These are phyloP conservation scores for Mastigias papua DNA, from an alignment of 30 jellyfish, hydroid and myxozoan species.

Conservation along the genomic window DNA sequence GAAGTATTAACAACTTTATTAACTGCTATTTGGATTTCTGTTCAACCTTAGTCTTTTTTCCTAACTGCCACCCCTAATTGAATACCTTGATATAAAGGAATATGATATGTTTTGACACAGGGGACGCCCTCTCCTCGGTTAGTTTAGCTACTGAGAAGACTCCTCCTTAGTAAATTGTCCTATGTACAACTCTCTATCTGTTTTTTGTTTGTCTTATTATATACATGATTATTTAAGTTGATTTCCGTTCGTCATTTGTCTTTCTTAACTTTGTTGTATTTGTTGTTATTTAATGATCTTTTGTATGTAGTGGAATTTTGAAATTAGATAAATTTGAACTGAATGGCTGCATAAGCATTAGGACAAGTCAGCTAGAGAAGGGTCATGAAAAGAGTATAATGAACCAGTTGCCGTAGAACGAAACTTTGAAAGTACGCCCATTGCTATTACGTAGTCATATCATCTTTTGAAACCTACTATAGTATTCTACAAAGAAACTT, in stretches of 20 bases:
- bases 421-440: no score
- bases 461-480: no score
- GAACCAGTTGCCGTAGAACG: no score
- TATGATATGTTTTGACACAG: background rate
- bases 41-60: background rate
- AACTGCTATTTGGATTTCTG: background rate
- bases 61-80: background rate
- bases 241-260: background rate
- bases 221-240: no score
- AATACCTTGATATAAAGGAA: background rate
- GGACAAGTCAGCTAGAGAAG: no score
- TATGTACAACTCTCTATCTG: no score
- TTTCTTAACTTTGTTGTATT: background rate
- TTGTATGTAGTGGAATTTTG: background rate
- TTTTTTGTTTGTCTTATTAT: no score
- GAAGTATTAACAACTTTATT: background rate
- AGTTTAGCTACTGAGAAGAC: background rate
- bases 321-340: background rate
- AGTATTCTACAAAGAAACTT: no score
- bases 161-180: background rate
- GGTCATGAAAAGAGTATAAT: no score
- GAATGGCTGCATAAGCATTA: no score
- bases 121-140: background rate
- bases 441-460: no score
- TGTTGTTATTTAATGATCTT: background rate